Evolutionary conservation across 2,888 invertebrate genomes (phyloP).

Genomic region (Epistrophe eligans): DNA sequence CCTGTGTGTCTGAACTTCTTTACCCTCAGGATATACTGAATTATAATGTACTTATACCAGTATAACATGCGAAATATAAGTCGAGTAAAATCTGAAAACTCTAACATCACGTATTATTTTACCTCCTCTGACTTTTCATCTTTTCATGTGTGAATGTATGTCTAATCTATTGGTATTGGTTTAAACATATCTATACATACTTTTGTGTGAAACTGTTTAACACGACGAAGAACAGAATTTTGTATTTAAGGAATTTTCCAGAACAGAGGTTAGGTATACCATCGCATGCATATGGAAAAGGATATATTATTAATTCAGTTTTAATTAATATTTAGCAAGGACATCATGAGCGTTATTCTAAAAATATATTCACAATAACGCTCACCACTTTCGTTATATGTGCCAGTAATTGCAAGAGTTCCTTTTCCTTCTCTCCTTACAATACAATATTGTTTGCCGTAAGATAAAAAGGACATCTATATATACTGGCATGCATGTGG

Average conservation of each 20-base stretch:
- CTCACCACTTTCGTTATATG: constrained; percentile 51
- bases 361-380: constrained; percentile 58
- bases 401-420: constrained; percentile 49
- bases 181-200: no score
- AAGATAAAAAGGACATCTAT: neutral
- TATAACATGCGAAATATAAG: constrained; percentile 45
- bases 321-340: constrained; percentile 82
- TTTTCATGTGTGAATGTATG: neutral
- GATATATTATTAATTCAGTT: constrained; percentile 77
- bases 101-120: constrained; percentile 23
- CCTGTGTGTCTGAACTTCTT: constrained; percentile 1
- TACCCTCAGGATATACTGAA: constrained; percentile 39
- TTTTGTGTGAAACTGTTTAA: constrained; percentile 4
- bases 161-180: neutral
- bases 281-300: constrained; percentile 29
- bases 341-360: constrained; percentile 78
- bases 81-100: constrained; percentile 35
- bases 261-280: constrained; percentile 16
- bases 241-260: constrained; percentile 49
- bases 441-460: constrained; percentile 6
- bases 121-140: neutral
- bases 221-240: constrained; percentile 26
- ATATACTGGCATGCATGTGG: neutral
- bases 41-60: constrained; percentile 48
- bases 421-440: constrained; percentile 12